These are phyloP conservation scores for Corvus moneduloides DNA, from an alignment of 2,113 vertebrate species.

Conservation along the genomic window DNA sequence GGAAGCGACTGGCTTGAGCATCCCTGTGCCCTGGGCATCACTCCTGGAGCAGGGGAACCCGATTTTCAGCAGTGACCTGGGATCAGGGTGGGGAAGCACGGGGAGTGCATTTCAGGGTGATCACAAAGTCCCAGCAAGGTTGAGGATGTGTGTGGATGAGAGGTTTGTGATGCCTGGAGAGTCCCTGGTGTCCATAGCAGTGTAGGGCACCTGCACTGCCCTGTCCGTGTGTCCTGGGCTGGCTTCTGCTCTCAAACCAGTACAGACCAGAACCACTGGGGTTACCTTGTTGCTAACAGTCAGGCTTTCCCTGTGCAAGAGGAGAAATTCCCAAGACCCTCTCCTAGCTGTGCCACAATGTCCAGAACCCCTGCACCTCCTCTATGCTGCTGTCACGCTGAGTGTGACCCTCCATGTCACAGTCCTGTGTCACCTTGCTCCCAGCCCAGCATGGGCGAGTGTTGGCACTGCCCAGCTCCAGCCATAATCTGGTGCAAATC, in stretches of 20 bases:
- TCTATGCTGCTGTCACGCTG: background rate
- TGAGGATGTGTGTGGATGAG: background rate
- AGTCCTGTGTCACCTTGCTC: background rate
- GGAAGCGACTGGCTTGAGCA: background rate
- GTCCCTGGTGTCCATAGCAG: background rate
- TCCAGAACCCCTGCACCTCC: background rate
- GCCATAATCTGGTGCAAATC: fast-evolving
- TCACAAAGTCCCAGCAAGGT: fast-evolving
- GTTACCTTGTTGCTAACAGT: background rate
- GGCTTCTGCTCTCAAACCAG: background rate
- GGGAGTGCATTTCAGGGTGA: background rate
- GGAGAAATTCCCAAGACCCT: background rate
- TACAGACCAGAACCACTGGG: background rate
- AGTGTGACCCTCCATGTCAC: background rate
- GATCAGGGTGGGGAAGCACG: background rate
- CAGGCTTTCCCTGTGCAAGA: background rate
- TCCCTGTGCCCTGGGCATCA: background rate
- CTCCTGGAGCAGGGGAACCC: background rate
- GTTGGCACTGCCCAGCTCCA: background rate
- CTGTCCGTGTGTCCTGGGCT: background rate
- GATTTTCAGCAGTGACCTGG: background rate
- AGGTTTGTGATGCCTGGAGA: background rate
- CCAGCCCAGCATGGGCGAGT: fast-evolving
- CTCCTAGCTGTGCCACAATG: background rate
- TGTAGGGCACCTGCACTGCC: background rate